Base-by-base conservation (phyloP, 2,797 vertebrate species). In the Xenopus petersii region DNA sequence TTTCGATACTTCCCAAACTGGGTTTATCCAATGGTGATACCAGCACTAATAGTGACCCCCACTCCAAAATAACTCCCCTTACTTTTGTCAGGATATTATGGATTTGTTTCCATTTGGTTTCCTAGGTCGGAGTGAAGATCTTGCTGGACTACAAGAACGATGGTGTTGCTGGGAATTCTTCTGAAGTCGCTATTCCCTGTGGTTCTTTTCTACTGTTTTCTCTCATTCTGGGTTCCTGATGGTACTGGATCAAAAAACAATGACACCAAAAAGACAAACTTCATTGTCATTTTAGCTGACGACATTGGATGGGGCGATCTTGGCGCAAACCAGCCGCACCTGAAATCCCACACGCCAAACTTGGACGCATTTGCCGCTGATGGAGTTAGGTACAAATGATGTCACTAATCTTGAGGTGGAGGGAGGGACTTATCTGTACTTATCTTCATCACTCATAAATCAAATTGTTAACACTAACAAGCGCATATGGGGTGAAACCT, bases 221-320 rank as follows among this genome's bases (percentile, higher is more conserved):
- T 63, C 3, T 9, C 42, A 10, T 12, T 69, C 13, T 64, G 64
- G 17, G 5, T 36, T 33, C 21, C n/a, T 1, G 2, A 48, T 5
- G 30, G 10, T 11, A 11, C 10, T 13, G 21, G 58, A 8, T 66
- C 47, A 48, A 63, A 80, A 48, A 65, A 5, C 11, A 10, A 1
- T 0, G 1, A 1, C 1, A 80, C 42, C 4, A 64, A 62, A 71
- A 89, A 78, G 80, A 95, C 96, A 12, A 98, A 95, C 84, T 95
- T 98, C 68, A 93, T 99, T 1, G 73, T 99, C 80, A 89, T 99
- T 80, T 84, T 99, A 84, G 96, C 96, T 0, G 98, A 99, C 80
- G 98, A 99, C 76, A 89, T 98, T 54, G 98, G 98, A 46, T 99
- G 97, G 97, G 96, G 93, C 2, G 98, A 99, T 75, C 89, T 99